These are phyloP conservation scores for Corydoras sp. DNA, from an alignment of 2,113 vertebrate species.

Conservation along the genomic window DNA sequence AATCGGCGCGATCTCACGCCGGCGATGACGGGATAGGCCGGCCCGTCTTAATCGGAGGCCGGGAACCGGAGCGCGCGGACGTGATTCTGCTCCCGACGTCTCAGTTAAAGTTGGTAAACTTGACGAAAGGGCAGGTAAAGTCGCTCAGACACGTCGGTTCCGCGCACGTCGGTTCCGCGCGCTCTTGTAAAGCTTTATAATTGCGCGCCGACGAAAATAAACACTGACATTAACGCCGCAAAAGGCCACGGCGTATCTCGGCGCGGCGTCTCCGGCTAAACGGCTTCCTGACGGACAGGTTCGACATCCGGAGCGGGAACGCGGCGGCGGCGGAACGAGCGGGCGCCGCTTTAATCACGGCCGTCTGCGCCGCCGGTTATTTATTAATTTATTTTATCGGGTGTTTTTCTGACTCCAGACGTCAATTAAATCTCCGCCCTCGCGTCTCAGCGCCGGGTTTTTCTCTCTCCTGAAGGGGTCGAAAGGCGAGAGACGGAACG, in stretches of 20 bases:
- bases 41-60: slow-evolving; percentile 43
- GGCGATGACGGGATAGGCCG: not conserved
- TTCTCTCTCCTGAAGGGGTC: slow-evolving; percentile 16
- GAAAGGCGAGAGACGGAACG: slow-evolving; percentile 53
- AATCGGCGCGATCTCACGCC: slow-evolving; percentile 15
- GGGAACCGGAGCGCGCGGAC: no score
- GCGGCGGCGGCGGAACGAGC: no score
- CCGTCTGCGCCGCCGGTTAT: slow-evolving; percentile 43
- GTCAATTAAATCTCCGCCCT: slow-evolving; percentile 52
- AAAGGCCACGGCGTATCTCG: slow-evolving; percentile 46
- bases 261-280: slow-evolving; percentile 48
- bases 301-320: slow-evolving; percentile 44
- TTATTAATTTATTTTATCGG: slow-evolving; percentile 56
- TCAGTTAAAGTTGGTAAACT: slow-evolving; percentile 36
- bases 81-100: not conserved
- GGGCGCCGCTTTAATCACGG: slow-evolving; percentile 41
- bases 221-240: slow-evolving; percentile 50
- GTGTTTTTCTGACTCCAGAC: not conserved
- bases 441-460: slow-evolving; percentile 61
- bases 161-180: slow-evolving; percentile 28
- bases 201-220: slow-evolving; percentile 50
- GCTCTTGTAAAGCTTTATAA: slow-evolving; percentile 50
- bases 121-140: slow-evolving; percentile 13
- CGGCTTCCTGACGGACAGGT: slow-evolving; percentile 52
- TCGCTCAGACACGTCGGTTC: not conserved